Evolutionary conservation across 2,888 invertebrate species (phyloP).

Genomic region (Aricia artaxerxes): DNA sequence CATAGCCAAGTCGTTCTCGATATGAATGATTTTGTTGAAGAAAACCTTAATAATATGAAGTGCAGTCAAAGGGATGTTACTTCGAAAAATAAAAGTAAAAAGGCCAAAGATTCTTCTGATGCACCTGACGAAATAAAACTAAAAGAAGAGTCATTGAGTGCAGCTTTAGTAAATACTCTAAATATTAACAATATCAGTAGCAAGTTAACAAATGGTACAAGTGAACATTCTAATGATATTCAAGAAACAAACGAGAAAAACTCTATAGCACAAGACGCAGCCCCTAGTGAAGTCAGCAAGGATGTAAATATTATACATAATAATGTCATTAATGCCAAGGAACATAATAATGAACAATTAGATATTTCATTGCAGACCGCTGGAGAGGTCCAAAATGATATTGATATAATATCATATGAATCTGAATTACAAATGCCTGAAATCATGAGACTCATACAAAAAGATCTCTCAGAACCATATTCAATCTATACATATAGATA

Average conservation of each 20-base stretch:
- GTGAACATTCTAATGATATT: constrained; percentile 62
- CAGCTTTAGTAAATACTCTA: constrained; percentile 68
- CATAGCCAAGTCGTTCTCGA: constrained; percentile 64
- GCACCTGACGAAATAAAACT: constrained; percentile 61
- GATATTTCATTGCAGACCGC: constrained; percentile 45
- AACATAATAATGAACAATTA: constrained; percentile 48
- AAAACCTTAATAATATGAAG: constrained; percentile 67
- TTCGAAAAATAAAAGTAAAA: constrained; percentile 71
- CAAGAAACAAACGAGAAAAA: constrained; percentile 50
- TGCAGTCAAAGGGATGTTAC: constrained; percentile 67
- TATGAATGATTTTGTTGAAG: constrained; percentile 72
- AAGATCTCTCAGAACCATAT: constrained; percentile 99
- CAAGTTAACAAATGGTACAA: constrained; percentile 73
- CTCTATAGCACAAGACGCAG: constrained; percentile 52
- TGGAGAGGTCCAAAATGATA: constrained; percentile 56
- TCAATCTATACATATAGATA: constrained; percentile 99
- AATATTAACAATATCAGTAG: constrained; percentile 69
- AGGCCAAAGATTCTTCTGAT: constrained; percentile 75
- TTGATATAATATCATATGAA: constrained; percentile 84
- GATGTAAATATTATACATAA: constrained; percentile 73
- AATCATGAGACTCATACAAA: constrained; percentile 99
- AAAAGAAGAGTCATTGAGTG: constrained; percentile 65
- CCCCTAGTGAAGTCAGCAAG: constrained; percentile 49
- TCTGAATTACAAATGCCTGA: constrained; percentile 99
- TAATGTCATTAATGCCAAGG: constrained; percentile 45